phyloP scores from a whole-genome alignment of 1,140 invertebrate species.

The Drosophila kikkawai region DNA sequence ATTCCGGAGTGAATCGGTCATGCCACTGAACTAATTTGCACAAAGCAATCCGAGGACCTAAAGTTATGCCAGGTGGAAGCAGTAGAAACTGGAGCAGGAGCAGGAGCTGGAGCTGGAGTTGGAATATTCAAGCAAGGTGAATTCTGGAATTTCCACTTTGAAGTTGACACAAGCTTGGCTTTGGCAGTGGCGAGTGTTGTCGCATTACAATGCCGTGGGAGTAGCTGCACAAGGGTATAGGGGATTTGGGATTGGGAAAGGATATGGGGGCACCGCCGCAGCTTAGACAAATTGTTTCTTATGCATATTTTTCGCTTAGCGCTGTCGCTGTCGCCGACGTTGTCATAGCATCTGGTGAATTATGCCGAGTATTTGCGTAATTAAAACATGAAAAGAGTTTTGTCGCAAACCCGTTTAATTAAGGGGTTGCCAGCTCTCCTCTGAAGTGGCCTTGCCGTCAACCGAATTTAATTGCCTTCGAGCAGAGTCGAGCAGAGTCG shows the following conservation, averaged over 20 bases:
- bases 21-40: conserved; percentile 46
- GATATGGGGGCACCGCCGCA: conserved; percentile 22
- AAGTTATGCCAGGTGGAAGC: conserved; percentile 17
- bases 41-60: conserved; percentile 37
- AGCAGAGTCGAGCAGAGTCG: background rate
- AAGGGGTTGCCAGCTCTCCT: conserved; percentile 33
- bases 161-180: conserved; percentile 42
- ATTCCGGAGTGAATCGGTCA: conserved; percentile 34
- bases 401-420: conserved; percentile 73
- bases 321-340: conserved; percentile 3
- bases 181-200: conserved; percentile 17
- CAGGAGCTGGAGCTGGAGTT: background rate
- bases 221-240: background rate
- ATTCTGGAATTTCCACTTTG: conserved; percentile 47
- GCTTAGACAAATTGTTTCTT: conserved; percentile 72
- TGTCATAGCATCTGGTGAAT: conserved; percentile 64
- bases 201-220: conserved; percentile 37
- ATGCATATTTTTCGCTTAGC: conserved; percentile 61
- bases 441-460: conserved; percentile 52
- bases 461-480: conserved; percentile 45
- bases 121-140: conserved; percentile 38
- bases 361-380: conserved; percentile 77
- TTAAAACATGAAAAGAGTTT: conserved; percentile 82
- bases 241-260: background rate
- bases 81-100: conserved; percentile 9